Conservation (phyloP, 2,797 vertebrate genomes). For the Artibeus jamaicensis region DNA sequence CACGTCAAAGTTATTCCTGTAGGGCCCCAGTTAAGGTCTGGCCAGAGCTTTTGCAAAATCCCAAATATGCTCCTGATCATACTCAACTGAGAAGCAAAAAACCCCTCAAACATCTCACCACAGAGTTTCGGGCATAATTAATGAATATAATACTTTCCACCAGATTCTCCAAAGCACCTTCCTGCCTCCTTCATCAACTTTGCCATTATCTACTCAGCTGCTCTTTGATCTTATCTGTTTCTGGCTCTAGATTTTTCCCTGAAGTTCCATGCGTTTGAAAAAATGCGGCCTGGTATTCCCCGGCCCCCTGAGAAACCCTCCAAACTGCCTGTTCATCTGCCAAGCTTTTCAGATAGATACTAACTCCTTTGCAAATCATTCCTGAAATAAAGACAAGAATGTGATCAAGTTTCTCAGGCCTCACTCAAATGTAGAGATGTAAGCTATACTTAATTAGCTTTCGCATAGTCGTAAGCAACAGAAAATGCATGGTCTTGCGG, state of each 20-base stretch:
- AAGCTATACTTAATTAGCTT: not conserved
- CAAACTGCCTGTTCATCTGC: not conserved
- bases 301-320: not conserved
- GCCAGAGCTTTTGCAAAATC: not conserved
- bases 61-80: not conserved
- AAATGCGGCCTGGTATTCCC: not conserved
- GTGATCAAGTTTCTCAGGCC: not conserved
- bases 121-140: not conserved
- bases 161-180: not conserved
- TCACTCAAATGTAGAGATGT: not conserved
- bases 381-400: not conserved
- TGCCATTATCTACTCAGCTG: not conserved
- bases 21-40: not conserved
- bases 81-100: not conserved
- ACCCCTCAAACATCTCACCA: not conserved
- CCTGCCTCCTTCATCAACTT: not conserved
- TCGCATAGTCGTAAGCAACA: not conserved
- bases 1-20: not conserved
- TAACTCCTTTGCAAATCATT: not conserved
- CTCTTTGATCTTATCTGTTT: not conserved
- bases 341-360: not conserved
- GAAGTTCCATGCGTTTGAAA: not conserved
- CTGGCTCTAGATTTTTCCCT: not conserved
- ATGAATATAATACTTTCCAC: not conserved
- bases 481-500: not conserved